These are phyloP conservation scores for Venustoraphidia nigricollis DNA, from an alignment of 2,888 invertebrate species.

Conservation along the genomic window DNA sequence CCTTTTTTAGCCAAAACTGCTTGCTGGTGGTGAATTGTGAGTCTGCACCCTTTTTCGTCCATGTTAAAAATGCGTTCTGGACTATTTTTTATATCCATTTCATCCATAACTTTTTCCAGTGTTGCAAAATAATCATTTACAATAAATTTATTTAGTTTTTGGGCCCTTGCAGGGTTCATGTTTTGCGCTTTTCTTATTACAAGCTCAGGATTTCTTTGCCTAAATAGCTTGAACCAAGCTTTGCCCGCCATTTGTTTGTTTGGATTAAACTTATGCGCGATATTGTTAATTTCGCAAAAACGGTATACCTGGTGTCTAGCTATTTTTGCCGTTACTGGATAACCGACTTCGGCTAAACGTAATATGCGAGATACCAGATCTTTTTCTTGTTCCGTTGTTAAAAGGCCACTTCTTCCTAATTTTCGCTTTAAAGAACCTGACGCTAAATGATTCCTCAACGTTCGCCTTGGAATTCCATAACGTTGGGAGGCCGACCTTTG, in stretches of 20 bases:
- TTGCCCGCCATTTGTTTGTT: conserved; percentile 6
- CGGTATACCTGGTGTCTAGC: conserved; percentile 1
- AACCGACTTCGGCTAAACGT: conserved; percentile 6
- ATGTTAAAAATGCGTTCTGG: conserved; percentile 17
- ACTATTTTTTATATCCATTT: conserved; percentile 12
- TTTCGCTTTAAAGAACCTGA: background rate
- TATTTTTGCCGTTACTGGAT: conserved; percentile 5
- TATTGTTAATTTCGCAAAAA: conserved; percentile 2
- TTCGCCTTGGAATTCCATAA: conserved; percentile 5
- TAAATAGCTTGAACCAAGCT: conserved; percentile 10
- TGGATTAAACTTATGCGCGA: conserved; percentile 1
- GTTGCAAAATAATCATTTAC: conserved; percentile 16
- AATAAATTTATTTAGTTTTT: conserved; percentile 15
- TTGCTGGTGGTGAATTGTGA: conserved; percentile 18
- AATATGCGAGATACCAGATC: conserved; percentile 8
- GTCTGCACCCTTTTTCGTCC: conserved; percentile 17
- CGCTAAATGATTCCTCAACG: conserved; percentile 3
- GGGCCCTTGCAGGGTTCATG: conserved; percentile 17
- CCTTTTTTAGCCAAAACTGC: conserved; percentile 13
- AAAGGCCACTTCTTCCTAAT: conserved; percentile 1
- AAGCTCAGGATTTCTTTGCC: conserved; percentile 13
- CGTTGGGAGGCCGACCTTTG: conserved; percentile 1
- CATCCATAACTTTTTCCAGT: conserved; percentile 11
- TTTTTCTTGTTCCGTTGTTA: conserved; percentile 7
- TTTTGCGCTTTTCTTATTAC: conserved; percentile 14